phyloP scores from a whole-genome alignment of 2,888 invertebrate species.

The Thelaira solivaga region DNA sequence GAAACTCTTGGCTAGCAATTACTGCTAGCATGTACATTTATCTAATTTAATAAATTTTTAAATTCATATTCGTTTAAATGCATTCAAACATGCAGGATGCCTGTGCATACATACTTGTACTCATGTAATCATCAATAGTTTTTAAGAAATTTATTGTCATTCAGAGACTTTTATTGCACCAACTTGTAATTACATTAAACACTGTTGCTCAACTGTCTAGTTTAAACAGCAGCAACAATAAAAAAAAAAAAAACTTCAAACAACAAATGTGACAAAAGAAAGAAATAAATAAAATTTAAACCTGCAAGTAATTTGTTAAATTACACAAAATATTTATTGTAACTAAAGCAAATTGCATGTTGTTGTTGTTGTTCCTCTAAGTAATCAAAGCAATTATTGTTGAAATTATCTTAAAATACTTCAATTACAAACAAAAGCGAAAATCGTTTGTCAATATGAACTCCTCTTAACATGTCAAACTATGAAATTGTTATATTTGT shows the following conservation, averaged over 20 bases:
- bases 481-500: conserved; percentile 18
- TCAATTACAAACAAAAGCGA: background rate
- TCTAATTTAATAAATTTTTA: no score
- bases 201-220: no score
- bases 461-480: background rate
- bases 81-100: no score
- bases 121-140: no score
- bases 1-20: no score
- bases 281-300: background rate
- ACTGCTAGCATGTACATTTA: no score
- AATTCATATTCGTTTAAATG: no score
- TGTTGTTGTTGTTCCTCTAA: background rate
- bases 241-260: background rate
- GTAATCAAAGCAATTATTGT: background rate
- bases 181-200: conserved; percentile 3
- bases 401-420: background rate
- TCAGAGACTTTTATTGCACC: no score
- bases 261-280: background rate
- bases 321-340: no score
- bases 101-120: no score
- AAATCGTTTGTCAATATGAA: conserved; percentile 26
- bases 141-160: no score
- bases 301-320: background rate
- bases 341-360: background rate
- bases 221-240: no score